Evolutionary conservation across 2,888 invertebrate species (phyloP), one percentile per base, ranked within the genome.

Genomic region (Aradus depressus): DNA sequence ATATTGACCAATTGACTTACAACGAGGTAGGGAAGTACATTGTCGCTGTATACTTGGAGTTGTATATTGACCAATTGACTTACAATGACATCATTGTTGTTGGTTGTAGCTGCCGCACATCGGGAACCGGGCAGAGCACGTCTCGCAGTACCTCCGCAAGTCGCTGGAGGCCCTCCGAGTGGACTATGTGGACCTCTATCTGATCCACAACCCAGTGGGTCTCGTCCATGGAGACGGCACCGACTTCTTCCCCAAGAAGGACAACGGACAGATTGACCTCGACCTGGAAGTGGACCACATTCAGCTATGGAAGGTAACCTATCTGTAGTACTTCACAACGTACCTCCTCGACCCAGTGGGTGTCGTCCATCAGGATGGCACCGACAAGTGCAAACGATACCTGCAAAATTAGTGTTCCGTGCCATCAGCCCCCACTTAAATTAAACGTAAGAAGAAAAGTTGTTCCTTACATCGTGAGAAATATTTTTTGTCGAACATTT

Each of bases 311-410:
- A 77, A 77, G 75, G 81, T 78, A 62, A 50, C n/a, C n/a, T n/a
- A n/a, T n/a, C n/a, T n/a, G n/a, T n/a, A n/a, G n/a, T n/a, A n/a
- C n/a, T n/a, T n/a, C n/a, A n/a, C n/a, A n/a, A n/a, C n/a, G n/a
- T n/a, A n/a, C n/a, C n/a, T n/a, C n/a, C 88, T 88, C 62, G 79
- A 80, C 67, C 85, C 87, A 0, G 78, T 84, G 62, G 78, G 78
- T 4, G 77, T 83, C 60, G 64, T 68, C 44, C 73, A 74, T 59
- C 72, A 80, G 60, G 68, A 74, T 34, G 66, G 69, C 12, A 72
- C 70, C 5, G 67, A 74, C 28, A n/a, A n/a, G n/a, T n/a, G n/a
- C n/a, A n/a, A n/a, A n/a, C n/a, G n/a, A n/a, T n/a, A n/a, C n/a
- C n/a, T n/a, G n/a, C n/a, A n/a, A n/a, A n/a, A n/a, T n/a, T n/a